Evolutionary conservation across 2,113 vertebrate genomes (phyloP).

Genomic region (Cephalopterus ornatus): DNA sequence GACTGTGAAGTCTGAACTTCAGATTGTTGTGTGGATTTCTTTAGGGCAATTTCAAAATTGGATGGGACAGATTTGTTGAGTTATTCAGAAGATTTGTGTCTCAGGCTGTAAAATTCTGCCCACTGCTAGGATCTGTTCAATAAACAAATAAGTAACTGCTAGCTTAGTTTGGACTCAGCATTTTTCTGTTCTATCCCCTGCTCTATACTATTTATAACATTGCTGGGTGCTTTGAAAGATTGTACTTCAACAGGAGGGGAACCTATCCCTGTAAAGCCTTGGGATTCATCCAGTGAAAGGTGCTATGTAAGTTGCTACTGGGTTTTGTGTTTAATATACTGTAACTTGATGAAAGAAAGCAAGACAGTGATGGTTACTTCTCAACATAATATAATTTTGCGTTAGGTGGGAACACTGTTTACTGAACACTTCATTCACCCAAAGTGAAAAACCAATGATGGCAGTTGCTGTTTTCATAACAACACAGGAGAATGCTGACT

Average conservation of each 20-base stretch:
- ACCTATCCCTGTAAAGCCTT: neutral
- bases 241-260: neutral
- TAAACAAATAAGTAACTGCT: neutral
- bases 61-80: neutral
- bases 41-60: neutral
- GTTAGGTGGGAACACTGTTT: constrained; percentile 34
- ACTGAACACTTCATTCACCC: constrained; percentile 42
- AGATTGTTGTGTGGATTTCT: neutral
- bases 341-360: neutral
- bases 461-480: constrained; percentile 70
- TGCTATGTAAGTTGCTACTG: neutral
- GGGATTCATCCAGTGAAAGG: neutral
- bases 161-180: neutral
- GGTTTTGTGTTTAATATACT: neutral
- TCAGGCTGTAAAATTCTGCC: neutral
- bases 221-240: neutral
- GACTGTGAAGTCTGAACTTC: neutral
- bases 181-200: neutral
- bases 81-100: neutral
- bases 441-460: constrained; percentile 61
- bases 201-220: neutral
- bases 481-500: constrained; percentile 44
- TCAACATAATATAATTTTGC: neutral
- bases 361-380: neutral
- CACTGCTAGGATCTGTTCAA: neutral